Base-by-base conservation (phyloP, 2,888 invertebrate species). In the Metalampra italica region DNA sequence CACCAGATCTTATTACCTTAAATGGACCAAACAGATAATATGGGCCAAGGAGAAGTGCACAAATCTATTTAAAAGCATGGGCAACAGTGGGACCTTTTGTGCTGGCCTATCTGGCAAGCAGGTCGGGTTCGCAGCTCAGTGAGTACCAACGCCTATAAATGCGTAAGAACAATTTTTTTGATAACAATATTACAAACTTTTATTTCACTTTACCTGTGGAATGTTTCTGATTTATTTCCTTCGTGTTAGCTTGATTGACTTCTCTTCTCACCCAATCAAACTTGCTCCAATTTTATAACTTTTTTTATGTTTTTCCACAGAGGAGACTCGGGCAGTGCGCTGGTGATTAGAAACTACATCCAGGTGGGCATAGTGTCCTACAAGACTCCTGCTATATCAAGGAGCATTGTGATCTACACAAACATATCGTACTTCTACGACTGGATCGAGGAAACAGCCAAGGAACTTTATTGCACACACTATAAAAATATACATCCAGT, bases 271-370 rank as follows among this genome's bases (percentile, higher is more conserved):
- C 22, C 2, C 22, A n/a, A n/a, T n/a, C n/a, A n/a, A n/a, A n/a
- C n/a, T n/a, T n/a, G n/a, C n/a, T n/a, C 22, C 22, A 22, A 22
- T 22, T 22, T 22, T n/a, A n/a, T n/a, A n/a, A n/a, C n/a, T n/a
- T n/a, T n/a, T n/a, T n/a, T n/a, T n/a, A n/a, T 30, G 49, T 46
- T 50, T 7, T 49, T 52, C 56, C 49, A n/a, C 55, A 79, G 78
- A 3, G 75, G 77, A 9, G 76, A 76, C 49, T 75, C 75, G 1
- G 77, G 76, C 13, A 65, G 71, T 22, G 72, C 66, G 0, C 53
- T 78, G 3, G 29, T 73, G 0, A 53, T 69, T 0, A 46, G 59
- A 0, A 53, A 51, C 7, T 68, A 60, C 52, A 68, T 73, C 13
- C 72, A 72, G 50, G 62, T 36, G 37, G 41, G 43, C 38, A 8